These are phyloP conservation scores for Macrotus californicus DNA, from an alignment of 2,113 vertebrate genomes.

Conservation along the genomic window DNA sequence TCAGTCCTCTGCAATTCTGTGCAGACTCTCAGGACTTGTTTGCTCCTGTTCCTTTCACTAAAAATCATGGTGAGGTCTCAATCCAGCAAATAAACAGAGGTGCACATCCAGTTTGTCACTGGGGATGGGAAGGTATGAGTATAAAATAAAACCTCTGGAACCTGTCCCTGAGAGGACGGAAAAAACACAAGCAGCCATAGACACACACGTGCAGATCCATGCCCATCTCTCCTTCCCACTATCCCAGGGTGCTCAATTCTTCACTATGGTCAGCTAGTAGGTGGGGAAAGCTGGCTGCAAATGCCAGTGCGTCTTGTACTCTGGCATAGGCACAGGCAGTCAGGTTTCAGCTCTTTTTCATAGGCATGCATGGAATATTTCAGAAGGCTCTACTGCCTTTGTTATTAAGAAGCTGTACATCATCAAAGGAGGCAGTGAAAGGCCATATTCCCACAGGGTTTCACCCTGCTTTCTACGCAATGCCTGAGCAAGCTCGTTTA, in stretches of 20 bases:
- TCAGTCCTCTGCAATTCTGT: no score
- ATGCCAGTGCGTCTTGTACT: neutral
- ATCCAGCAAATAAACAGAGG: neutral
- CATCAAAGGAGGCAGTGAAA: constrained; percentile 17
- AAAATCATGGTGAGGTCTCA: neutral
- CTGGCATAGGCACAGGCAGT: neutral
- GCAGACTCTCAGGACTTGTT: neutral
- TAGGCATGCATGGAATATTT: constrained; percentile 31
- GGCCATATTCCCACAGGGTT: neutral
- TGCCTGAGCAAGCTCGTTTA: constrained; percentile 46
- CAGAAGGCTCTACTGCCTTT: constrained; percentile 33
- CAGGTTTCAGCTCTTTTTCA: constrained; percentile 21
- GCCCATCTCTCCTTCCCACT: neutral
- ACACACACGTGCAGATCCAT: neutral
- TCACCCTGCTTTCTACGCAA: neutral
- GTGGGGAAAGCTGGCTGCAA: neutral
- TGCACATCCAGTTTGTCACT: constrained; percentile 6
- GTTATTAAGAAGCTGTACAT: constrained; percentile 40
- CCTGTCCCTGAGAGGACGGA: neutral
- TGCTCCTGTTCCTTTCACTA: neutral
- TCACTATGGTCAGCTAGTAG: neutral
- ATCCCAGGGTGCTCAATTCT: neutral
- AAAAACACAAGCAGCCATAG: neutral
- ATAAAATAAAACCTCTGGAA: constrained; percentile 45
- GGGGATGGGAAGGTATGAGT: neutral